A percentile compares a stretch with the other conserved stretches of the same genome.
Conservation (phyloP, 2,888 invertebrate genomes). For the Oscheius sp. region DNA sequence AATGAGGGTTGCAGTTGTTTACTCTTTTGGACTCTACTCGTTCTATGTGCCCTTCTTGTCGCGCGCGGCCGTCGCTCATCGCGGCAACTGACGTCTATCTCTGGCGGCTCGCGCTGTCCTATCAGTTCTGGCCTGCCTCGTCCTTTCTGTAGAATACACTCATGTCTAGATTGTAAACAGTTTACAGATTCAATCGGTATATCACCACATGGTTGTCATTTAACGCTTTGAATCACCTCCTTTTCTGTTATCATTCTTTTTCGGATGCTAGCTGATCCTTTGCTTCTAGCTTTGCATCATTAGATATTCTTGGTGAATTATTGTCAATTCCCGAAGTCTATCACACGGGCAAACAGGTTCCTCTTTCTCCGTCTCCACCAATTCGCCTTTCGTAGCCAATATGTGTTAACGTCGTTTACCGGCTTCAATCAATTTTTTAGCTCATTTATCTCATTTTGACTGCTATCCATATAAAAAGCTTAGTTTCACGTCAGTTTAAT, state of each 20-base stretch:
- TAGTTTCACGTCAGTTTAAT: no score
- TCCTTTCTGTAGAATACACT: neutral
- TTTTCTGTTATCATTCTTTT: no score
- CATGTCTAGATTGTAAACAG: neutral
- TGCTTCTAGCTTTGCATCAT: no score
- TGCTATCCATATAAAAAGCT: no score
- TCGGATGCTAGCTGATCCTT: no score
- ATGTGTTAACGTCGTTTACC: constrained; percentile 26
- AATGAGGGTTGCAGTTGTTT: constrained; percentile 22
- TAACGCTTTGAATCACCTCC: no score
- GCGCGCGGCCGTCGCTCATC: constrained; percentile 26
- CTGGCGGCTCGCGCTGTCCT: constrained; percentile 32
- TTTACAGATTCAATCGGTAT: no score
- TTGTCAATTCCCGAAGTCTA: neutral
- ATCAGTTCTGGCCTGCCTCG: constrained; percentile 14
- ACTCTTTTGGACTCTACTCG: constrained; percentile 23
- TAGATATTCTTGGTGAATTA: no score
- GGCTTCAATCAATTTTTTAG: neutral
- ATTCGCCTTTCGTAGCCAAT: constrained; percentile 28
- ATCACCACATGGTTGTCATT: no score
- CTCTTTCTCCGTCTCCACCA: constrained; percentile 27
- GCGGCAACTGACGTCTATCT: constrained; percentile 35
- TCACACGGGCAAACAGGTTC: constrained; percentile 34
- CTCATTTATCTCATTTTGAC: no score
- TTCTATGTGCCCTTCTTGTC: constrained; percentile 28